phyloP scores from a whole-genome alignment of 2,888 invertebrate genomes.

The Mantis religiosa region DNA sequence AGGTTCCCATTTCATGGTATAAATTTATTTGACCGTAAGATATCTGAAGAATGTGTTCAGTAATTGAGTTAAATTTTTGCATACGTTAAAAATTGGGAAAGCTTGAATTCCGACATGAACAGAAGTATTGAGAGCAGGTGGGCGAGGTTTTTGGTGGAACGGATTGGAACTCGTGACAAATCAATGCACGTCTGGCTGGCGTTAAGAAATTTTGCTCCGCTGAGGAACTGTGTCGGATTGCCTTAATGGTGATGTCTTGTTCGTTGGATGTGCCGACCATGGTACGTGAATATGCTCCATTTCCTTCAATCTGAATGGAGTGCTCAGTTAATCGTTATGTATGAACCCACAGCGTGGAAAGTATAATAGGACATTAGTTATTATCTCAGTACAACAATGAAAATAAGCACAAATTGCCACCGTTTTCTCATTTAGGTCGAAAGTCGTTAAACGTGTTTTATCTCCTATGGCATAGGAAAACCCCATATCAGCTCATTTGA shows the following conservation, averaged over 20 bases:
- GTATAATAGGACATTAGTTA: no score
- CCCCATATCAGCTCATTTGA: no score
- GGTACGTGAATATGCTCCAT: no score
- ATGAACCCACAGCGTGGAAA: no score
- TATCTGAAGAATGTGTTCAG: background rate
- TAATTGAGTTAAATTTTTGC: background rate
- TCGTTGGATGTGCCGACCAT: background rate
- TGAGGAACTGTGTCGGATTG: background rate
- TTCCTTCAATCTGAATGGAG: no score
- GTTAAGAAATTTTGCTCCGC: background rate
- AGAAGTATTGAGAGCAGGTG: background rate
- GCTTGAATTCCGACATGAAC: background rate
- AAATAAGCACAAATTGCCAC: no score
- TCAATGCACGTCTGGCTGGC: background rate
- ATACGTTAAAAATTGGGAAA: background rate
- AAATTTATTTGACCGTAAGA: background rate
- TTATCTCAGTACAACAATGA: no score
- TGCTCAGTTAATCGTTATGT: no score
- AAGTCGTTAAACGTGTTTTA: no score
- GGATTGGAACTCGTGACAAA: background rate
- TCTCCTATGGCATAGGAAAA: no score
- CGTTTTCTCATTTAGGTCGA: no score
- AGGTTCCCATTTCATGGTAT: background rate
- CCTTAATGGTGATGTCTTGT: background rate
- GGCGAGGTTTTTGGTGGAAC: background rate